Percentiles rank a stretch among this genome's conserved stretches.
Evolutionary conservation across 2,888 invertebrate genomes (phyloP).

Genomic region (Agrotis exclamationis): DNA sequence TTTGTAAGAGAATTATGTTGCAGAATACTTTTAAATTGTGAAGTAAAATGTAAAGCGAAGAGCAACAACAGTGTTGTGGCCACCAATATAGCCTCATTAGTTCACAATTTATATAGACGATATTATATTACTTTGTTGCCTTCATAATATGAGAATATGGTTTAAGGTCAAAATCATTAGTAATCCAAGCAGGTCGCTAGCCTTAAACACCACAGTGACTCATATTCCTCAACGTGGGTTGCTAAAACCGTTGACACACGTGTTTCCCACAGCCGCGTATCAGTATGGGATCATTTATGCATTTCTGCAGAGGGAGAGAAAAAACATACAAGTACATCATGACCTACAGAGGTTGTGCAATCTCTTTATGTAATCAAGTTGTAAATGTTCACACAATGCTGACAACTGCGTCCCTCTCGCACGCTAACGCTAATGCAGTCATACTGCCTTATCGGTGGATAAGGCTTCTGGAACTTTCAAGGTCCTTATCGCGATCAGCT

Average conservation of each 20-base stretch:
- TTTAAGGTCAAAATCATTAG: constrained; percentile 22
- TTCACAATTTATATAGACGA: background rate
- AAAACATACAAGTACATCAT: constrained; percentile 59
- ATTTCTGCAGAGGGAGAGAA: constrained; percentile 49
- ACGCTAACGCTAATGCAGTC: constrained; percentile 34
- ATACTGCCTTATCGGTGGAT: constrained; percentile 44
- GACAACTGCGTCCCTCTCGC: constrained; percentile 54
- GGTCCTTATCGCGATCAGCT: constrained; percentile 46
- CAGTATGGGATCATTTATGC: constrained; percentile 51
- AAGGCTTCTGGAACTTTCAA: constrained; percentile 56
- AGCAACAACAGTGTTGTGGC: background rate
- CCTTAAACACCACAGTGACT: constrained; percentile 40
- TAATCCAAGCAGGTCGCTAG: constrained; percentile 21
- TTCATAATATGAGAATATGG: constrained; percentile 3
- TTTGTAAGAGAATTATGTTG: background rate
- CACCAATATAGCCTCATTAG: background rate
- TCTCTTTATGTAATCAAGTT: constrained; percentile 69
- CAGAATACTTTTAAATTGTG: too few species aligned
- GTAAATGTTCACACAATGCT: constrained; percentile 71
- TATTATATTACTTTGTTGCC: background rate
- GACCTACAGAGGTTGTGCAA: constrained; percentile 69
- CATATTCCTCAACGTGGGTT: constrained; percentile 23
- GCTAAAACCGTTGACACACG: constrained; percentile 55
- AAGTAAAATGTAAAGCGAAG: too few species aligned
- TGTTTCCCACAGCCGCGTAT: constrained; percentile 55